A percentile compares a stretch with the other conserved stretches of the same genome.
Conservation (phyloP, 2,113 vertebrate genomes). For the Peromyscus polionotus region DNA sequence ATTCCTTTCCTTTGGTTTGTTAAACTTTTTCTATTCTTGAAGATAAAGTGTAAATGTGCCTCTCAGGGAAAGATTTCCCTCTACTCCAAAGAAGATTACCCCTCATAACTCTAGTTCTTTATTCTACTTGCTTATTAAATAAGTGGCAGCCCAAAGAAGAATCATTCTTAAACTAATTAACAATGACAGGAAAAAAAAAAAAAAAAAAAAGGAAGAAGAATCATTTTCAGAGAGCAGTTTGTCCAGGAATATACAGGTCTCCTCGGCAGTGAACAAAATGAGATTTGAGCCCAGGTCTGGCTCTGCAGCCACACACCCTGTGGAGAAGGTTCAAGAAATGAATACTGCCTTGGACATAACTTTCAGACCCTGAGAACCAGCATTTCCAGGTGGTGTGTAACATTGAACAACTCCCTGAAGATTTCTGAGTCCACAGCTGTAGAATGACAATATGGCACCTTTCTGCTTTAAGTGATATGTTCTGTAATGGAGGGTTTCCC, state of each 20-base stretch:
- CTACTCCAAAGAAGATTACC: background rate
- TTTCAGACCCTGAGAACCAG: background rate
- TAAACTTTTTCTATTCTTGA: slow-evolving; percentile 11
- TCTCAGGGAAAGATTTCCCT: background rate
- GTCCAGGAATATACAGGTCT: background rate
- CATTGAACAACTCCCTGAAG: background rate
- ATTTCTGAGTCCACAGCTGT: background rate
- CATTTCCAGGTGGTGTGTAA: background rate
- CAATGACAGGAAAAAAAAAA: background rate
- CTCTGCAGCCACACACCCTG: background rate
- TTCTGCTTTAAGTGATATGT: background rate
- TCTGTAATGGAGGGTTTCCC: background rate
- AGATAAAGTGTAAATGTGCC: background rate
- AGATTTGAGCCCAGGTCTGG: background rate
- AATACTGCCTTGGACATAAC: background rate
- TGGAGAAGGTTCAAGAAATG: background rate
- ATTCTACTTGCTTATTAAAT: background rate
- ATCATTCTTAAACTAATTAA: background rate
- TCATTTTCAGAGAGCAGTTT: background rate
- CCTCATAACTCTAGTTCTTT: slow-evolving; percentile 13
- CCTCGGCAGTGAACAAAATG: background rate
- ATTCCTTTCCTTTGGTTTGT: background rate
- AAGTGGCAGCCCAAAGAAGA: background rate
- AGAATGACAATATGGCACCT: background rate
- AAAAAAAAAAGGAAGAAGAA: background rate